Percentiles rank a stretch among this genome's conserved stretches.
These are phyloP conservation scores for Zootermopsis nevadensis DNA, from an alignment of 2,888 invertebrate species.

Conservation along the genomic window DNA sequence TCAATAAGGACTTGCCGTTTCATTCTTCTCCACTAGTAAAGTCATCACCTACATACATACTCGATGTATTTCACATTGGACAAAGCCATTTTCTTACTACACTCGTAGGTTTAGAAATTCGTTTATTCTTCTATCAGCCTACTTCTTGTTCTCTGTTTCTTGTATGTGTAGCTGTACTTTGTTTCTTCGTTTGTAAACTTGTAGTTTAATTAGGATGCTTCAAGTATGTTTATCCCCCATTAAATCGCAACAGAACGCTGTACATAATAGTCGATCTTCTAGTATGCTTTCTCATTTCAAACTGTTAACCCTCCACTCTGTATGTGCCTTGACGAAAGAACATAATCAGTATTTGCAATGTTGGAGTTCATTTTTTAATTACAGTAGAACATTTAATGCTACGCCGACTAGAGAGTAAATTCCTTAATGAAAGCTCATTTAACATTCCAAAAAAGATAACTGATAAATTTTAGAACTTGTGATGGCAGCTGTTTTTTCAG, in stretches of 20 bases:
- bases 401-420: no score
- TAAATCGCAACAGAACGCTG: constrained; percentile 39
- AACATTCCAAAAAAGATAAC: no score
- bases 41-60: not conserved
- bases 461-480: no score
- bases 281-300: constrained; percentile 21
- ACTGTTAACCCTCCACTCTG: not conserved
- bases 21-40: constrained; percentile 36
- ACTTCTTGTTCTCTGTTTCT: constrained; percentile 22
- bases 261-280: constrained; percentile 16
- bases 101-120: not conserved
- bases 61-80: constrained; percentile 22
- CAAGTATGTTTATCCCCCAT: not conserved
- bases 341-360: not conserved
- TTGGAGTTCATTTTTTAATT: not conserved
- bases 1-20: constrained; percentile 45
- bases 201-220: constrained; percentile 33
- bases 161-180: constrained; percentile 33
- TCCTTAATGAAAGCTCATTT: no score
- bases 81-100: constrained; percentile 23
- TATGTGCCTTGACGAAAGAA: not conserved
- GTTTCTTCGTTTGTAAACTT: constrained; percentile 35
- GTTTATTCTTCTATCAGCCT: constrained; percentile 38
- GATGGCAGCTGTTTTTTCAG: no score
- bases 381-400: no score